A percentile compares a stretch with the other conserved stretches of the same genome.
These are phyloP conservation scores for Pantherophis alleghaniensis DNA, from an alignment of 2,797 vertebrate genomes.

Conservation along the genomic window DNA sequence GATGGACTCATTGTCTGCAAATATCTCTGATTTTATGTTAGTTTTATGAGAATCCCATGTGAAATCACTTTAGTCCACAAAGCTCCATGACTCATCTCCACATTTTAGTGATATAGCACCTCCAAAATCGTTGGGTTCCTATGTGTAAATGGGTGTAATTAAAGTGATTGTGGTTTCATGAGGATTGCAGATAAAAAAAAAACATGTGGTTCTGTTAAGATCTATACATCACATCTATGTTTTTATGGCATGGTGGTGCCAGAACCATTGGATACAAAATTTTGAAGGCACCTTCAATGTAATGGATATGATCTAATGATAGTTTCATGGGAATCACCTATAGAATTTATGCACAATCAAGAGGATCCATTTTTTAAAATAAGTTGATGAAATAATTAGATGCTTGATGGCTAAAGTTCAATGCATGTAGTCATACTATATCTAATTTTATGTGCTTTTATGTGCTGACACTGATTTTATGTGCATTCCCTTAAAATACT, in stretches of 20 bases:
- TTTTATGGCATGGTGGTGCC: background rate
- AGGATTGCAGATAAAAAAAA: background rate
- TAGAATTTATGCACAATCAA: background rate
- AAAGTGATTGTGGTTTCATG: background rate
- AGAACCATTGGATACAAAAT: background rate
- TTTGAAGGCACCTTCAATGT: background rate
- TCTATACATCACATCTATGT: background rate
- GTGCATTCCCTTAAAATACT: background rate
- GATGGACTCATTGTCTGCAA: background rate
- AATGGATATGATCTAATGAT: background rate
- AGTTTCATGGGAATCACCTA: background rate
- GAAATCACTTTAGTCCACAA: background rate
- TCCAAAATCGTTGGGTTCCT: background rate
- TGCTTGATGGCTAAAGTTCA: background rate
- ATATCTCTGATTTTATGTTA: background rate
- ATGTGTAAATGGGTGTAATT: background rate
- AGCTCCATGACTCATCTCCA: background rate
- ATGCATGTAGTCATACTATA: background rate
- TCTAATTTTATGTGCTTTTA: background rate
- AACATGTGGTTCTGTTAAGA: background rate
- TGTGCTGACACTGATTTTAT: background rate
- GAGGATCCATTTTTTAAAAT: background rate
- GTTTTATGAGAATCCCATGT: background rate
- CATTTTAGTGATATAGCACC: background rate
- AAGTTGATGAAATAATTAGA: background rate